Evolutionary conservation across 2,797 vertebrate genomes (phyloP).

Genomic region (Galagoides demidoff): DNA sequence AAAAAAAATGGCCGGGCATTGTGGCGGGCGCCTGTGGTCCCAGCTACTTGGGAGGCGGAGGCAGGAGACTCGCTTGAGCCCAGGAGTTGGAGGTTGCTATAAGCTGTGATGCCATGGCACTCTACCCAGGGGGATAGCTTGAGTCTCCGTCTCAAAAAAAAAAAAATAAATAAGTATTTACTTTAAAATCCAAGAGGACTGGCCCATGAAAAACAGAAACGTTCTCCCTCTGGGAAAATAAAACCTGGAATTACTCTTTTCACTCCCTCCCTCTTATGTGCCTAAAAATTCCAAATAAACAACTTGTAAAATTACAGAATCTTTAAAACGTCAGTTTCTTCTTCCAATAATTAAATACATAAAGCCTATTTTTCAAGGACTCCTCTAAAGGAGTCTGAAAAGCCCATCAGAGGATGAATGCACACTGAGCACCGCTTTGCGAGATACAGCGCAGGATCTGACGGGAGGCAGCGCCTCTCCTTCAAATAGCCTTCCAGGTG

Average conservation of each 20-base stretch:
- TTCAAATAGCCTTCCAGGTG: neutral
- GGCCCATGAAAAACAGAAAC: neutral
- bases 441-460: neutral
- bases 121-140: no score
- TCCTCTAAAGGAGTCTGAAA: neutral
- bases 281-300: neutral
- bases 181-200: neutral
- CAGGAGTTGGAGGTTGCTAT: no score
- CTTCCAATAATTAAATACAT: neutral
- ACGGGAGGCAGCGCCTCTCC: neutral
- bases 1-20: no score
- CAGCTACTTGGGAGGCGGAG: no score
- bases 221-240: neutral
- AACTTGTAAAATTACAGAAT: neutral
- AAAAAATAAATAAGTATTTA: no score
- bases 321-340: neutral
- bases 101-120: no score
- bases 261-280: neutral
- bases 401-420: neutral
- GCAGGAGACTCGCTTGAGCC: no score
- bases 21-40: no score
- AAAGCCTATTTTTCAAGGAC: neutral
- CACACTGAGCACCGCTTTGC: neutral
- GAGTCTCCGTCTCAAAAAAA: no score
- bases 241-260: neutral